These are phyloP conservation scores for Stegodyphus dumicola DNA, from an alignment of 1,140 invertebrate species.

Conservation along the genomic window DNA sequence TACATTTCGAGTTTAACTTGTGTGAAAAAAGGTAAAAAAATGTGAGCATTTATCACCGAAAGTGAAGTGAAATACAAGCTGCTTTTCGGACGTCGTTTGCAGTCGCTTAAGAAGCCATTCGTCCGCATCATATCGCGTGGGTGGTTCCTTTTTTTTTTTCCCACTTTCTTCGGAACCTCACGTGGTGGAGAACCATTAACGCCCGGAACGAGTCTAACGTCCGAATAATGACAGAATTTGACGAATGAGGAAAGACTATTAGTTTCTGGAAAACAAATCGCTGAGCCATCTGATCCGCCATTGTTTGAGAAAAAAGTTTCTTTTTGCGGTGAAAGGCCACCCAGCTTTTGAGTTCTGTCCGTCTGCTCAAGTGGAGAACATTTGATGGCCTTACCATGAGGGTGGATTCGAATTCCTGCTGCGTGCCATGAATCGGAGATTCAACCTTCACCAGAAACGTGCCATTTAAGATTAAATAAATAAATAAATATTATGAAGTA, in stretches of 20 bases:
- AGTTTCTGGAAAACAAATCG: conserved; percentile 51
- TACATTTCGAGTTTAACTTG: no score
- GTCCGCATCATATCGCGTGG: not conserved
- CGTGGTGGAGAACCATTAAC: conserved; percentile 28
- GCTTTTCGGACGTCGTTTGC: conserved; percentile 11
- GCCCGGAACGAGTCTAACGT: conserved; percentile 10
- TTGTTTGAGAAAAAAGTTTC: conserved; percentile 34
- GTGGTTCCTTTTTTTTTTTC: not conserved
- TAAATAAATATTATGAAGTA: no score
- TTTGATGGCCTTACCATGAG: conserved; percentile 7
- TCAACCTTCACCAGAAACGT: no score
- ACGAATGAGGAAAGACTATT: conserved; percentile 49
- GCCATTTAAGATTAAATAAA: no score
- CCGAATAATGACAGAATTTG: conserved; percentile 45
- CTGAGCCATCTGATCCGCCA: conserved; percentile 30
- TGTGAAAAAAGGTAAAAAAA: not conserved
- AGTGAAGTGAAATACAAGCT: not conserved
- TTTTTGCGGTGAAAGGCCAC: conserved; percentile 16
- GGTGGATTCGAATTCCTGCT: no score
- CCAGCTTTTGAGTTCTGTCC: conserved; percentile 3
- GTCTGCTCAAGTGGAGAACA: not conserved
- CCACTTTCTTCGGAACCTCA: not conserved
- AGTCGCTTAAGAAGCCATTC: conserved; percentile 31
- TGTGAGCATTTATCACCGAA: not conserved
- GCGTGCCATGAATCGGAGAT: no score